phyloP scores from a whole-genome alignment of 2,113 vertebrate species.

The Globicephala melas region DNA sequence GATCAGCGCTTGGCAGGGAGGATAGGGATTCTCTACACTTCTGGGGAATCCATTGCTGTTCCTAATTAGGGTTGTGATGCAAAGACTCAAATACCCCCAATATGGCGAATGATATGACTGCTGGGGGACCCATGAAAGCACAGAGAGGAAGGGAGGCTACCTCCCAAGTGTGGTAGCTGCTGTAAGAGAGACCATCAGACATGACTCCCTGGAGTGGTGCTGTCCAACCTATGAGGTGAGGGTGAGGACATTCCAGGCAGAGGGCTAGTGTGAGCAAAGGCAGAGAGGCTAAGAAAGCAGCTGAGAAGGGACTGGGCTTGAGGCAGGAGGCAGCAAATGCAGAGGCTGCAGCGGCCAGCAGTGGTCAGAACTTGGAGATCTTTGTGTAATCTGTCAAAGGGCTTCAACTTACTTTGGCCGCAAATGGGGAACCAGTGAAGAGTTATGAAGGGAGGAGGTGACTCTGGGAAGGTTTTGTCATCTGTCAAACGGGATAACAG shows the following conservation, averaged over 20 bases:
- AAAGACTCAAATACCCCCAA: not conserved
- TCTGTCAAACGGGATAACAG: not conserved
- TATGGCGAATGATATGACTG: not conserved
- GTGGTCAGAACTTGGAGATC: not conserved
- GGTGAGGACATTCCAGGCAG: not conserved
- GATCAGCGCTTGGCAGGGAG: not conserved
- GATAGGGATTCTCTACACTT: not conserved
- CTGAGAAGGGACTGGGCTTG: not conserved
- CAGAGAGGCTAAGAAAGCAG: not conserved
- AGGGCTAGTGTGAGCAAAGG: not conserved
- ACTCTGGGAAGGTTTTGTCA: not conserved
- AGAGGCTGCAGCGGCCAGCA: not conserved
- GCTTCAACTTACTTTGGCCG: not conserved
- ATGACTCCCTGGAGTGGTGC: not conserved
- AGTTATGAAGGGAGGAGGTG: not conserved
- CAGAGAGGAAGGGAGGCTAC: not conserved
- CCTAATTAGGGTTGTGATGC: not conserved
- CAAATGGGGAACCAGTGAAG: not conserved
- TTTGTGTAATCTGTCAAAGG: not conserved
- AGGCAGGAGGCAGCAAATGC: not conserved
- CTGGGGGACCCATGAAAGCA: not conserved
- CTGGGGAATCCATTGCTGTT: not conserved
- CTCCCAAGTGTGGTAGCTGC: not conserved
- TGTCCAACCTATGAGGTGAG: not conserved
- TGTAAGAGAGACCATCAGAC: not conserved